These are phyloP conservation scores for Pseudolycoriella hygida DNA, from an alignment of 2,888 invertebrate species.

Conservation along the genomic window DNA sequence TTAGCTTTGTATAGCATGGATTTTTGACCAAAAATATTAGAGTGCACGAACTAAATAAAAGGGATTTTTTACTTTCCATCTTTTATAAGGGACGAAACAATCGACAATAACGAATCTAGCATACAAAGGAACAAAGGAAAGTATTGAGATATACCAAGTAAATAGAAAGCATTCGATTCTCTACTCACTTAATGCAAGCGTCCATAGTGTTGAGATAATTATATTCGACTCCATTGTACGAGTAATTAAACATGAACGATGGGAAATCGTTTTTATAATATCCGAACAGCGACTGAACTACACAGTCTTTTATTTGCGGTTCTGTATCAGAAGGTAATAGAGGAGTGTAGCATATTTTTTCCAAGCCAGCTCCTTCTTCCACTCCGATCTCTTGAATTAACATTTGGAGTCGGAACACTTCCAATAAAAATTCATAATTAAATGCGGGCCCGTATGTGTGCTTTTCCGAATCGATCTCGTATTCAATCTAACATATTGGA, in stretches of 20 bases:
- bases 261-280: constrained; percentile 49
- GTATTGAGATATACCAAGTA: no score
- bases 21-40: no score
- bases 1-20: neutral
- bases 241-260: constrained; percentile 26
- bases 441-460: constrained; percentile 63
- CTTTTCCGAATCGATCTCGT: constrained; percentile 26
- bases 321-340: constrained; percentile 44
- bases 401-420: constrained; percentile 52
- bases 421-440: constrained; percentile 51
- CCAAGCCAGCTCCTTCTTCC: constrained; percentile 33
- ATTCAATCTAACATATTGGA: constrained; percentile 22
- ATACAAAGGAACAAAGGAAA: no score
- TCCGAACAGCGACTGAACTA: constrained; percentile 64
- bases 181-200: constrained; percentile 16
- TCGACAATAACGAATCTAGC: no score
- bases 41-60: no score
- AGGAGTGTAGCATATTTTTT: constrained; percentile 74
- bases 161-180: constrained; percentile 18
- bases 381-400: constrained; percentile 39
- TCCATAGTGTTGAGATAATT: constrained; percentile 27
- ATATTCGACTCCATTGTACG: constrained; percentile 16
- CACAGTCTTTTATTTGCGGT: constrained; percentile 43
- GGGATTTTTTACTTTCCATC: no score
- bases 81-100: neutral